Evolutionary conservation across 1,140 invertebrate species (phyloP), one percentile per base, ranked within the genome.

Genomic region (Agrilus planipennis): DNA sequence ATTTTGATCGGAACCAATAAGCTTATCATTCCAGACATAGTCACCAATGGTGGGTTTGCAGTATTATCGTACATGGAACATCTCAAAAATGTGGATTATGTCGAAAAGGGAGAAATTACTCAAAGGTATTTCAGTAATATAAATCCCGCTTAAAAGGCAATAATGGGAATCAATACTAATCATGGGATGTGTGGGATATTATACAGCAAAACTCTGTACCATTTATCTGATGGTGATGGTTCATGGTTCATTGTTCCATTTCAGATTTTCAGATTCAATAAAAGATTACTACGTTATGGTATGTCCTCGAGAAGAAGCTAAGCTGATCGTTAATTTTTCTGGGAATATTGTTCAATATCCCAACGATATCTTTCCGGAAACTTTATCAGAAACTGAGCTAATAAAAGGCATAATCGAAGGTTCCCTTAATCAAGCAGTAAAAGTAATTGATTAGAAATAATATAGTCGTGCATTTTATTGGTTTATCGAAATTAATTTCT

Each of bases 61-160:
- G 87, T 88, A 0, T 87, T 90, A 1, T 90, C 87, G 5, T 94
- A 89, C 62, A 90, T 93, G 61, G 90, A 93, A 55, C 92, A 84
- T 75, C 63, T 93, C 17, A 92, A 91, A 19, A 32, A 41, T 41
- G 2, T 41, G 1, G 18, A 41, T 10, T 20, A 32, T 23, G 11
- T 28, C 11, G 29, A 29, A 15, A 11, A 14, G 4, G 34, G 29
- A 17, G 16, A 12, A 5, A 11, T 41, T 17, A 23, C 29, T 34
- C 12, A 28, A 16, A 32, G 39, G 39, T 41, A 34, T 5, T 5
- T 12, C 5, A 5, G 6, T 5, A 31, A 11, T 5, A 31, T 12
- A 11, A 31, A 11, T 31, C 9, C 15, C 15, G 5, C 4, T 31
- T 64, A 91, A 91, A 57, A 64, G 14, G 7, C 14, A 31, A 6